Base-by-base conservation (phyloP, 2,797 vertebrate genomes). In the Poecilia picta region DNA sequence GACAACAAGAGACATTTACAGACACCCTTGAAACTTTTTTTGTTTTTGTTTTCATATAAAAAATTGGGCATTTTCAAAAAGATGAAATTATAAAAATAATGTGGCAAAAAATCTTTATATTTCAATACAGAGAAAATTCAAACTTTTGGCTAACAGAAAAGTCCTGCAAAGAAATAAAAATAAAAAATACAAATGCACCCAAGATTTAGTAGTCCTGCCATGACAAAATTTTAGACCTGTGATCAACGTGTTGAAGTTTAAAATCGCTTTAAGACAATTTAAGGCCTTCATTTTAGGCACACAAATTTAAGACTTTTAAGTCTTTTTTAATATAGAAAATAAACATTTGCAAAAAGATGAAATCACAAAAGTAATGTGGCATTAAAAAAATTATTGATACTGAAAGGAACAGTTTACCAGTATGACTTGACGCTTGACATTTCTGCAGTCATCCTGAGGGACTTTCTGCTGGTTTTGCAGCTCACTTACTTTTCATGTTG, bases 401-500 rank as follows among this genome's bases (percentile, higher is more conserved):
- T 31, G 1, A 57, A 18, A 20, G 16, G 15, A 18, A 64, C 16
- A 20, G 16, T 64, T 64, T 20, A 36, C 16, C 31, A 36, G 8
- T 7, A 64, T 3, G 49, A 51, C 49, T 20, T 36, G 59, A 25
- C 7, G 36, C 33, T 20, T 36, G 2, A 8, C 31, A 8, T 15
- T 36, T 31, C 7, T 62, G 13, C 15, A 64, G 31, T 64, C 33
- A 0, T 66, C 18, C 6, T 39, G 15, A 66, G 62, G 1, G 31
- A 36, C 16, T 8, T 64, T 64, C 7, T 64, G 31, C 16, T 31
- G 28, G 2, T 62, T 4, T 62, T 62, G 13, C 8, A n/a, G 43
- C 53, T 51, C 39, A 86, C 49, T 86, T 43, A 49, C 77, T 83
- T 87, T 83, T 87, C 71, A 88, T 59, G 70, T 81, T 88, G 88